phyloP scores from a whole-genome alignment of 2,797 vertebrate species.

The Pristis pectinata region DNA sequence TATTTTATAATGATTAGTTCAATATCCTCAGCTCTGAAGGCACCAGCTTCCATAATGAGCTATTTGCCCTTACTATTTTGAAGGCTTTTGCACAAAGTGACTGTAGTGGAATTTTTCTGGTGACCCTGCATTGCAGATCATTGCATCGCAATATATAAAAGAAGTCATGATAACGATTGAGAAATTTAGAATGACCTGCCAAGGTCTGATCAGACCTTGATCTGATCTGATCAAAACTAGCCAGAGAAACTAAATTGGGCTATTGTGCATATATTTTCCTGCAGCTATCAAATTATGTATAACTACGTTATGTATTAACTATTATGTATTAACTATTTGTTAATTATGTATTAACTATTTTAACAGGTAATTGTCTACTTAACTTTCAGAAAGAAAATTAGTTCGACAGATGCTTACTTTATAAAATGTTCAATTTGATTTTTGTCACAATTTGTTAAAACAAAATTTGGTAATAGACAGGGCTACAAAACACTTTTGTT shows the following conservation, averaged over 20 bases:
- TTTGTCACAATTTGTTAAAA: background rate
- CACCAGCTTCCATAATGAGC: background rate
- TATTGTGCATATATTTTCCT: background rate
- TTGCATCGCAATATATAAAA: background rate
- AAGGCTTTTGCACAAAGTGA: background rate
- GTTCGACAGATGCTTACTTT: background rate
- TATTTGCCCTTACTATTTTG: background rate
- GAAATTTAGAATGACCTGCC: background rate
- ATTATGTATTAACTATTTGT: no score
- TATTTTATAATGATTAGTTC: conserved; percentile 2
- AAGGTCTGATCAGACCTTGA: background rate
- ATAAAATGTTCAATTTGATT: background rate
- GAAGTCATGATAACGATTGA: background rate
- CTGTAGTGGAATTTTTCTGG: background rate
- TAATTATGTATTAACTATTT: background rate
- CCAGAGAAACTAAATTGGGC: background rate
- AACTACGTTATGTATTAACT: no score
- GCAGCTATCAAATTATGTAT: background rate
- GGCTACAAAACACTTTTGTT: background rate
- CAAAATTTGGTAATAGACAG: background rate
- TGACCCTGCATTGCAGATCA: background rate
- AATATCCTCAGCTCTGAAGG: background rate
- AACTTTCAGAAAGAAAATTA: background rate
- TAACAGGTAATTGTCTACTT: background rate
- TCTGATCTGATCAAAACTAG: background rate